phyloP scores from a whole-genome alignment of 2,797 vertebrate genomes.

The Huso huso region DNA sequence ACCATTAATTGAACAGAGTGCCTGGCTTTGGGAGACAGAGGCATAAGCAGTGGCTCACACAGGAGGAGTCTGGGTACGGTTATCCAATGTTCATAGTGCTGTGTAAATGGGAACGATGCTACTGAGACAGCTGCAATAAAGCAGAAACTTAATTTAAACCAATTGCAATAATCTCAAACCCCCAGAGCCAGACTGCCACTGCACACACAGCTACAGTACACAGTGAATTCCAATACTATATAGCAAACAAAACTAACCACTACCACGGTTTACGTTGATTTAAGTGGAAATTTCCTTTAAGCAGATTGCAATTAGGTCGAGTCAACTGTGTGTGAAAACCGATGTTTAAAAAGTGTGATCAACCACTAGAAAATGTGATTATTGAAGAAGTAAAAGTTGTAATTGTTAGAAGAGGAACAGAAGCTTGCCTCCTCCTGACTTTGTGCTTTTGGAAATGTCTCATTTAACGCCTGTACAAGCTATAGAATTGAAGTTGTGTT shows the following conservation, averaged over 20 bases:
- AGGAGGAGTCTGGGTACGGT: no score
- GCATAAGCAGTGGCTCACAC: no score
- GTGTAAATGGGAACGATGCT: constrained; percentile 41
- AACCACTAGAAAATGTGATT: constrained; percentile 57
- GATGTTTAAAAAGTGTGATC: constrained; percentile 44
- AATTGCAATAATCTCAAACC: constrained; percentile 47
- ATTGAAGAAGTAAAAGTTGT: constrained; percentile 43
- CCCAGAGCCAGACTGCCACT: constrained; percentile 41
- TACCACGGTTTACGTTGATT: constrained; percentile 71
- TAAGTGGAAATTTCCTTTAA: constrained; percentile 59
- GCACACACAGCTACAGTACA: neutral
- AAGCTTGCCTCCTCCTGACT: constrained; percentile 33
- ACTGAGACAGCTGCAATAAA: constrained; percentile 55
- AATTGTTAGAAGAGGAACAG: constrained; percentile 25
- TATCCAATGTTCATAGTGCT: neutral
- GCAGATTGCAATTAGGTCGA: constrained; percentile 71
- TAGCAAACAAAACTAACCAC: constrained; percentile 60
- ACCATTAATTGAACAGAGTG: no score
- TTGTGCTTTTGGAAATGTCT: constrained; percentile 2
- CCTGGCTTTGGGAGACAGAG: no score
- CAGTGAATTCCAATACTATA: constrained; percentile 44
- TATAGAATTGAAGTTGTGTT: no score
- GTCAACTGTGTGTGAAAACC: constrained; percentile 69
- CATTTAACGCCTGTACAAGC: no score
- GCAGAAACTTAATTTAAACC: constrained; percentile 69